Evolutionary conservation across 2,888 invertebrate genomes (phyloP), one percentile per base, ranked within the genome.

Genomic region (Bombylius discolor): DNA sequence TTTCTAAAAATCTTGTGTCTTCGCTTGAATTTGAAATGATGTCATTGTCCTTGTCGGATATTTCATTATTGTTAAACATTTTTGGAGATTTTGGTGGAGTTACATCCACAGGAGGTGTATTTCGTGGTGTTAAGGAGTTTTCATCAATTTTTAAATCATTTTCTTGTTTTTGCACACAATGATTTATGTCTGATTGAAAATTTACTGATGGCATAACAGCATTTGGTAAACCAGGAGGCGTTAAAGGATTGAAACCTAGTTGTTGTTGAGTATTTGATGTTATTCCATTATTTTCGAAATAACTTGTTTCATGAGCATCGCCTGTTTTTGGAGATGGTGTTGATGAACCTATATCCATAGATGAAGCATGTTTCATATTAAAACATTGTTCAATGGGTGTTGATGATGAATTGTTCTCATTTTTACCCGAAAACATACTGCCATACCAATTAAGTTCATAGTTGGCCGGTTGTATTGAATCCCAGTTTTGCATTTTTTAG

Each of bases 161-260:
- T 14, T 45, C 45, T 14, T 45, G 14, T 44, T 39, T 52, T 33
- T 48, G 45, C 13, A n/a, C 31, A 5, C 42, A 33, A 31, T 49
- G 45, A 39, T 45, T 48, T 12, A 33, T 36, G 31, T 5, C 7
- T 23, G 11, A 13, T 33, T 42, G 45, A 34, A 49, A 46, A 47
- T 55, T 55, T 12, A 45, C 14, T 47, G 59, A 63, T 56, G 68
- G 66, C 55, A 70, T 51, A 12, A 68, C 59, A 31, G 72, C 70
- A 60, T 67, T 69, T 42, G 74, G 72, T 58, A 80, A 77, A 8
- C 79, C 79, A 0, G 82, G 82, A 1, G 83, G 83, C 7, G 83
- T 82, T 45, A 83, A 73, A 0, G 81, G 76, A 64, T 76, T 81
- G 64, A 82, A 82, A 0, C 79, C 79, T 48, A 79, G 72, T 58